Conservation (phyloP, 2,888 invertebrate genomes). For the Meghimatium bilineatum region DNA sequence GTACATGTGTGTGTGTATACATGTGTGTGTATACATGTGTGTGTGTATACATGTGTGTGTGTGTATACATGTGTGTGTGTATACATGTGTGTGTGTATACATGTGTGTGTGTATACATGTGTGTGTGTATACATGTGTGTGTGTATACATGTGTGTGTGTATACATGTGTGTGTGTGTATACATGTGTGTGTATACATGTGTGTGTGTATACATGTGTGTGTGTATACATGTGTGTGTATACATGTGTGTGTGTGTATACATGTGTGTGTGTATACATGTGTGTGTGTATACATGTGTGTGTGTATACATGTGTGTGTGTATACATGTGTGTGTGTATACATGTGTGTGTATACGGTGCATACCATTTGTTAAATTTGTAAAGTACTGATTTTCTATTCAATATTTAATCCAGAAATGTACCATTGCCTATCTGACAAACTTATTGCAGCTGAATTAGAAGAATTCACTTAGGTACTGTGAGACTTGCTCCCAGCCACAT, state of each 20-base stretch:
- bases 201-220: constrained; percentile 25
- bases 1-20: background rate
- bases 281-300: constrained; percentile 15
- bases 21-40: background rate
- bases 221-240: constrained; percentile 6
- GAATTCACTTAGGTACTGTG: too few relatives aligned
- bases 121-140: constrained; percentile 16
- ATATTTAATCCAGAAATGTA: too few relatives aligned
- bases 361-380: too few relatives aligned
- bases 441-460: too few relatives aligned
- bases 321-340: too few relatives aligned
- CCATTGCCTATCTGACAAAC: too few relatives aligned
- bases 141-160: constrained; percentile 25
- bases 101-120: constrained; percentile 2
- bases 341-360: too few relatives aligned
- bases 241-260: background rate
- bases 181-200: constrained; percentile 32
- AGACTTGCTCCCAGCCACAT: too few relatives aligned
- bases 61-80: constrained; percentile 19
- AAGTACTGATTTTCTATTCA: too few relatives aligned
- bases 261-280: constrained; percentile 28
- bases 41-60: constrained; percentile 10
- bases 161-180: constrained; percentile 34
- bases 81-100: constrained; percentile 15
- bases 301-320: too few relatives aligned